These are phyloP conservation scores for Acestrorhynchus altus DNA, from an alignment of 2,797 vertebrate genomes.

Conservation along the genomic window DNA sequence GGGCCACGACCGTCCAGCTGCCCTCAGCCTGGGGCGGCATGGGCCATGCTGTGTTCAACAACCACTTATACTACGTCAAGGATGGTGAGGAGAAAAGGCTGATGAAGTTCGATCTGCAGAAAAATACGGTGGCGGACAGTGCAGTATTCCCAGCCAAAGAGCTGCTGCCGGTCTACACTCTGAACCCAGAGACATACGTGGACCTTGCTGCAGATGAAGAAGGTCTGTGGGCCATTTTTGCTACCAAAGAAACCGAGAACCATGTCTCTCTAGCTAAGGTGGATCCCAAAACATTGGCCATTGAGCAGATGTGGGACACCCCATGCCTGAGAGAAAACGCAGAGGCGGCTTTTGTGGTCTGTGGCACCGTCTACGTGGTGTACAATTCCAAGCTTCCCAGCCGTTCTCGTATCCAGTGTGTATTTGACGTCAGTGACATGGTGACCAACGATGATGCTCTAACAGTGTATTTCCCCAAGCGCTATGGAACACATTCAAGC, in stretches of 20 bases:
- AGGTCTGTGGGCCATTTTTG: constrained; percentile 94
- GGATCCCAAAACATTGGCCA: constrained; percentile 85
- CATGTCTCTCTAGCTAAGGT: constrained; percentile 93
- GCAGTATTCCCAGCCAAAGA: constrained; percentile 88
- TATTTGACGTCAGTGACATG: constrained; percentile 91
- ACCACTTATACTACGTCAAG: constrained; percentile 86
- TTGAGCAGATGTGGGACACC: constrained; percentile 97
- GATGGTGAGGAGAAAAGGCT: constrained; percentile 83
- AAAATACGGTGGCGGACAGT: constrained; percentile 85
- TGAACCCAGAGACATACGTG: constrained; percentile 87
- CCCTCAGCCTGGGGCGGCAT: constrained; percentile 90
- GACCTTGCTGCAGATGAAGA: constrained; percentile 93
- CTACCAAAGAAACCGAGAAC: constrained; percentile 86
- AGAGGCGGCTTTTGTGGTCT: constrained; percentile 93
- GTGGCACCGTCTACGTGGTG: constrained; percentile 92
- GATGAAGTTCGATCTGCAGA: constrained; percentile 89
- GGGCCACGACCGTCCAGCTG: constrained; percentile 83
- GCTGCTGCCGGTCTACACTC: constrained; percentile 76
- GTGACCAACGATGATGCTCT: constrained; percentile 86
- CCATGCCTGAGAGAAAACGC: constrained; percentile 92
- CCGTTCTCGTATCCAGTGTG: constrained; percentile 92
- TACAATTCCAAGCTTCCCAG: constrained; percentile 94
- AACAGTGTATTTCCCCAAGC: constrained; percentile 92
- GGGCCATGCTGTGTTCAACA: constrained; percentile 86
- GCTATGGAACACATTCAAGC: constrained; percentile 91